phyloP scores from a whole-genome alignment of 2,113 vertebrate genomes.

The Mionectes macconnelli region DNA sequence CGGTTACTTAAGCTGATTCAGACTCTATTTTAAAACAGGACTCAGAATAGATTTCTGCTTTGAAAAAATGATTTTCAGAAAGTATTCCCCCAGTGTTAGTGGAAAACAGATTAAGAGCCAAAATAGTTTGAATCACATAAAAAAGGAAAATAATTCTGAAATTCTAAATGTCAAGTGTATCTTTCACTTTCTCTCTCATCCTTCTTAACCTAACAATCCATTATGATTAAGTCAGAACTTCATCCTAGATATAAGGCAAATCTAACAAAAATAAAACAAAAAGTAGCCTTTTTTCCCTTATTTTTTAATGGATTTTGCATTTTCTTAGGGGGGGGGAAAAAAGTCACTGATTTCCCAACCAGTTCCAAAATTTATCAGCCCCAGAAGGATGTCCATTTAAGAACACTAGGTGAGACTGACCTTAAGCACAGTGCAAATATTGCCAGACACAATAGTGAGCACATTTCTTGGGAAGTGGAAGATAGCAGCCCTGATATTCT shows the following conservation, averaged over 20 bases:
- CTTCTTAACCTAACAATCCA: neutral
- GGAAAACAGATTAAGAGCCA: neutral
- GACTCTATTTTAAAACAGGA: neutral
- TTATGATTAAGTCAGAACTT: neutral
- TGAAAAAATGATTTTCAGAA: neutral
- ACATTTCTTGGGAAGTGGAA: neutral
- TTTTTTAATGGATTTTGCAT: neutral
- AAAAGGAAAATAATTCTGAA: neutral
- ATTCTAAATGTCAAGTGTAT: neutral
- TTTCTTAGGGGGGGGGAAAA: neutral
- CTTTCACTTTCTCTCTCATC: neutral
- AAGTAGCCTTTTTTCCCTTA: accelerated
- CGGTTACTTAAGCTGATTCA: neutral
- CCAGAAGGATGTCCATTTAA: neutral
- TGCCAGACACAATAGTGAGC: neutral
- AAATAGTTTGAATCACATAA: neutral
- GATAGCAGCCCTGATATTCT: neutral
- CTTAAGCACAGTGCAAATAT: neutral
- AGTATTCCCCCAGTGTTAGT: neutral
- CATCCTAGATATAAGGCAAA: neutral
- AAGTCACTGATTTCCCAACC: neutral
- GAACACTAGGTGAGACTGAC: neutral
- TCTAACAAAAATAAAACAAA: neutral
- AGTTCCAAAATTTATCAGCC: neutral
- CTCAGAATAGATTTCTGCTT: neutral